These are phyloP conservation scores for Lamellibrachia columna DNA, from an alignment of 2,888 invertebrate genomes.

Conservation along the genomic window DNA sequence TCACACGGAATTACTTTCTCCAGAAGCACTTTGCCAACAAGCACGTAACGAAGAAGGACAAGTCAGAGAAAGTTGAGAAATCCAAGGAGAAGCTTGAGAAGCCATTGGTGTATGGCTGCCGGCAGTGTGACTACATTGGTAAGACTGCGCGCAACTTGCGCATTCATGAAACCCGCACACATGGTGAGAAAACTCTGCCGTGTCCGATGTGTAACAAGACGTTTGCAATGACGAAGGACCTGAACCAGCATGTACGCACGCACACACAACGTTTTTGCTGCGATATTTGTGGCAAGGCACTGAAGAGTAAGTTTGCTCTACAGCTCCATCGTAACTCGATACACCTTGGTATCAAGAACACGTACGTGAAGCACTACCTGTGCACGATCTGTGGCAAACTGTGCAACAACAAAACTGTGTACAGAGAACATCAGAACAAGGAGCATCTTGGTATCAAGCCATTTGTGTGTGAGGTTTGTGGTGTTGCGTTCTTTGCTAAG, in stretches of 20 bases:
- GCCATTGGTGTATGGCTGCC: conserved; percentile 22
- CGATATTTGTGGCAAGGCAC: conserved; percentile 27
- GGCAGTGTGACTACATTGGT: conserved; percentile 26
- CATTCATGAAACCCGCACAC: conserved; percentile 23
- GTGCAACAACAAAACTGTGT: conserved; percentile 30
- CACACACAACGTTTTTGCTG: conserved; percentile 28
- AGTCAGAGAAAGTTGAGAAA: neutral
- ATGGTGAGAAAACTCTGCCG: conserved; percentile 23
- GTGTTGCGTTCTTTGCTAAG: conserved; percentile 28
- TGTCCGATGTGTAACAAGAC: conserved; percentile 29
- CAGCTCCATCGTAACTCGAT: conserved; percentile 26
- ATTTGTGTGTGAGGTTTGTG: conserved; percentile 27
- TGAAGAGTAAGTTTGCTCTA: conserved; percentile 29
- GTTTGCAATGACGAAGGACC: conserved; percentile 28
- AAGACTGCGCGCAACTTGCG: conserved; percentile 21
- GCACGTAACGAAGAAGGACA: neutral
- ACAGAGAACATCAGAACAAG: conserved; percentile 29
- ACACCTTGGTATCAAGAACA: conserved; percentile 26
- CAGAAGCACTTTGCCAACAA: conserved; percentile 11
- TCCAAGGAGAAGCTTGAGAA: neutral
- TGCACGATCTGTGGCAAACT: conserved; percentile 32
- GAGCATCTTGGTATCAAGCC: conserved; percentile 29
- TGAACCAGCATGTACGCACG: conserved; percentile 25
- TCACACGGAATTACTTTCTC: conserved; percentile 10
- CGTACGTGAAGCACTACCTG: conserved; percentile 23